Conservation (phyloP, 2,888 invertebrate species). For the Alsophila aescularia region DNA sequence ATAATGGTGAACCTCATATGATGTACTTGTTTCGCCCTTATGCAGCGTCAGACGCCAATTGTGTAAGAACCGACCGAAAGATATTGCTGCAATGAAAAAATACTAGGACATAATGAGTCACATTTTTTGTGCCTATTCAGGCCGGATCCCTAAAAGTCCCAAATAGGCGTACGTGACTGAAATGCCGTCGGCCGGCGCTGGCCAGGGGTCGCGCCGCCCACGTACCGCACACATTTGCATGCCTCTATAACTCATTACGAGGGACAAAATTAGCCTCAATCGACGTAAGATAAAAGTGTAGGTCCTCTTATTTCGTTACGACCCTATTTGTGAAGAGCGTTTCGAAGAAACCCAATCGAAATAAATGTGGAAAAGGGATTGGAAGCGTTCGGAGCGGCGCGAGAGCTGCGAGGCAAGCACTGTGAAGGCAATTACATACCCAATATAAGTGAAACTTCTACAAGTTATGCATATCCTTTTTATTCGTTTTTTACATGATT, state of each 20-base stretch:
- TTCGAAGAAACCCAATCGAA: background rate
- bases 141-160: conserved; percentile 30
- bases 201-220: background rate
- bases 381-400: background rate
- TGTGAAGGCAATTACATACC: too few species aligned
- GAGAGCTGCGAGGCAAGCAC: too few species aligned
- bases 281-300: conserved; percentile 21
- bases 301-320: conserved; percentile 21
- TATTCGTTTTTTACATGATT: too few species aligned
- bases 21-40: too few species aligned
- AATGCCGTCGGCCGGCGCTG: background rate
- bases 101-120: conserved; percentile 9
- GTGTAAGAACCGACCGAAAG: background rate
- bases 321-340: conserved; percentile 3
- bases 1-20: too few species aligned
- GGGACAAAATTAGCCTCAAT: conserved; percentile 34
- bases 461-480: too few species aligned
- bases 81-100: background rate
- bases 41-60: background rate
- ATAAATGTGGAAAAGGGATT: background rate
- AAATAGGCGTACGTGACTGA: conserved; percentile 34
- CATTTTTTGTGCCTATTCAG: conserved; percentile 22
- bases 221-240: conserved; percentile 38
- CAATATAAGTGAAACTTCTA: too few species aligned
- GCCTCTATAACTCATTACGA: conserved; percentile 32